A percentile compares a stretch with the other conserved stretches of the same genome.
These are phyloP conservation scores for Ptychochromis oligacanthus DNA, from an alignment of 2,113 vertebrate genomes.

Conservation along the genomic window DNA sequence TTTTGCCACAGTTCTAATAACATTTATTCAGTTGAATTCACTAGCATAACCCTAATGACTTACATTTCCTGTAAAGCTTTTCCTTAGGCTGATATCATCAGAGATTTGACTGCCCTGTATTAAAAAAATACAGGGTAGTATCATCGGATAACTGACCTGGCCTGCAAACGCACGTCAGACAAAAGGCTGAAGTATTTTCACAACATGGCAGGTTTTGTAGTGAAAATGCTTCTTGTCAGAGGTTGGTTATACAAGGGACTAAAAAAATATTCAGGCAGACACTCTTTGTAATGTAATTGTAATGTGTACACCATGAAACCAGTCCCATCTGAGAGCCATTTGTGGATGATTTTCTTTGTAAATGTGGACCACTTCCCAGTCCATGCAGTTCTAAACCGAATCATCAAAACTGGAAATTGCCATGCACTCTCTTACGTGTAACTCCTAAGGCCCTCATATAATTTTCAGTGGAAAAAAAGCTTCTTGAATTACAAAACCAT, in stretches of 20 bases:
- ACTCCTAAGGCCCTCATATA: neutral
- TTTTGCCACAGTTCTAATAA: neutral
- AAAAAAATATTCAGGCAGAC: neutral
- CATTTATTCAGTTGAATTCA: neutral
- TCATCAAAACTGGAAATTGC: too few relatives aligned
- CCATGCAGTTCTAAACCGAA: neutral
- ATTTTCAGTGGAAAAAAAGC: neutral
- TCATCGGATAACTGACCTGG: neutral
- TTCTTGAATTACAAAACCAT: neutral
- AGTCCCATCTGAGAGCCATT: fast-evolving
- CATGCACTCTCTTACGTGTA: too few relatives aligned
- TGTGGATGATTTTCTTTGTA: neutral
- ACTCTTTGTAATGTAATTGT: too few relatives aligned
- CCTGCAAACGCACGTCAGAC: fast-evolving
- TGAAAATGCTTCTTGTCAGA: neutral
- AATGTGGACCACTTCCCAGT: fast-evolving
- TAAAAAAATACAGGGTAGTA: neutral
- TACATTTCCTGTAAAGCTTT: neutral
- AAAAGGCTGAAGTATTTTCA: neutral
- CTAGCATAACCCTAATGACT: neutral
- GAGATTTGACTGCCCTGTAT: neutral
- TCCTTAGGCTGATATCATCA: neutral
- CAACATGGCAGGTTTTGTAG: too few relatives aligned
- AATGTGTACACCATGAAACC: neutral
- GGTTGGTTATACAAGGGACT: fast-evolving